Evolutionary conservation across 30 jellyfish, hydroid and myxozoan species (phyloP).

Genomic region (Aurelia aurita): DNA sequence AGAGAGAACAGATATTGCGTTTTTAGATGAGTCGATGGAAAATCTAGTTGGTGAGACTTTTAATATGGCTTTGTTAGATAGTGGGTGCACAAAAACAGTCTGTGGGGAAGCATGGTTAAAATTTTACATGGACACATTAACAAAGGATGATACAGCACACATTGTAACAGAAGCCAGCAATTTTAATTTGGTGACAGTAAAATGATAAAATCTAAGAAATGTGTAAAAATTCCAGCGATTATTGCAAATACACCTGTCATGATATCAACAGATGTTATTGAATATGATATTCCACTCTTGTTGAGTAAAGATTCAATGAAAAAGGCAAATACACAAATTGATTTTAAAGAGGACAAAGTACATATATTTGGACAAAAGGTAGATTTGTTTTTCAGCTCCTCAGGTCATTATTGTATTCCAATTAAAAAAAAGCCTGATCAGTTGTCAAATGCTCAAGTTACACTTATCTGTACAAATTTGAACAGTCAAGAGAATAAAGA

Average conservation of each 20-base stretch:
- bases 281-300: slow-evolving; percentile 21
- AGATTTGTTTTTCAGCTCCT: slow-evolving; percentile 13
- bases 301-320: slow-evolving; percentile 40
- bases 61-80: slow-evolving; percentile 42
- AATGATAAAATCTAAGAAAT: not conserved
- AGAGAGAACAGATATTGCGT: slow-evolving; percentile 1
- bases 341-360: slow-evolving; percentile 38
- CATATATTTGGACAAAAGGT: slow-evolving; percentile 44
- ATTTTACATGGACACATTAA: slow-evolving; percentile 17
- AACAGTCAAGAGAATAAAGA: slow-evolving; percentile 6
- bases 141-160: not conserved
- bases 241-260: slow-evolving; percentile 11
- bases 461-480: not conserved
- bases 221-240: slow-evolving; percentile 16
- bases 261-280: slow-evolving; percentile 26
- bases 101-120: slow-evolving; percentile 53
- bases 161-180: not conserved
- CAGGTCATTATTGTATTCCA: slow-evolving; percentile 54
- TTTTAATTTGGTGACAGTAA: slow-evolving; percentile 39
- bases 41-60: slow-evolving; percentile 55
- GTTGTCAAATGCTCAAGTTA: not conserved
- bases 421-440: not conserved
- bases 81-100: slow-evolving; percentile 62
- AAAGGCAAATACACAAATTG: slow-evolving; percentile 41
- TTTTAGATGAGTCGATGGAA: slow-evolving; percentile 10